phyloP scores from a whole-genome alignment of 2,113 vertebrate genomes.

The Mobula birostris region DNA sequence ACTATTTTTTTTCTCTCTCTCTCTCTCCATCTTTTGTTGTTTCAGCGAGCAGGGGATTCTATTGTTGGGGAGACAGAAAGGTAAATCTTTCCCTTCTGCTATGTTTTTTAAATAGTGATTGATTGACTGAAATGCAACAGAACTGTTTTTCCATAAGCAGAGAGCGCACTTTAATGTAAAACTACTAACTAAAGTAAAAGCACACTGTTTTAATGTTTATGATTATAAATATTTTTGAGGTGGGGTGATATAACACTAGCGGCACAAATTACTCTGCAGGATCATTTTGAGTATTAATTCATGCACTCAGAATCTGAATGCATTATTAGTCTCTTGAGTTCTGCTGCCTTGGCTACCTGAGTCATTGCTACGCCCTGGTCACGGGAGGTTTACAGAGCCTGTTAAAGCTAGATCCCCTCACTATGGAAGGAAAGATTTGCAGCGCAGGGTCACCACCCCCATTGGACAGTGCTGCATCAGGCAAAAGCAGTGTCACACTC shows the following conservation, averaged over 20 bases:
- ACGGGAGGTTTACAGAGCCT: no score
- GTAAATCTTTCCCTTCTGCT: conserved; percentile 47
- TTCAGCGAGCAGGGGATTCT: conserved; percentile 62
- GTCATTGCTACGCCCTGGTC: not conserved
- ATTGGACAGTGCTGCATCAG: no score
- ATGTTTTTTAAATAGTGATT: not conserved
- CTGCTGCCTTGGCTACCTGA: not conserved
- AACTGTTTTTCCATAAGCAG: not conserved
- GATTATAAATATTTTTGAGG: not conserved
- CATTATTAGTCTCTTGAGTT: not conserved
- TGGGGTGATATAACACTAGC: not conserved
- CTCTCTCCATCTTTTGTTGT: conserved; percentile 40
- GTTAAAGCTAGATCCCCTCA: no score
- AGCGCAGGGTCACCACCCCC: not conserved
- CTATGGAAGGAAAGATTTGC: not conserved
- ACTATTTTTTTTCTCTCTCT: not conserved
- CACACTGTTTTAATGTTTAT: not conserved
- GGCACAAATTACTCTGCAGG: not conserved
- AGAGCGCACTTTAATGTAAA: not conserved
- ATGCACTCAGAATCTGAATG: not conserved
- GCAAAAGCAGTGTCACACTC: not conserved
- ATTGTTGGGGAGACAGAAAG: conserved; percentile 63
- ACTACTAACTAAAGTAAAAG: not conserved
- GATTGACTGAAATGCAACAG: not conserved
- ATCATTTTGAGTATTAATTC: not conserved